Evolutionary conservation across 2,797 vertebrate genomes (phyloP), one percentile per base, ranked within the genome.

Genomic region (Rousettus madagascariensis): DNA sequence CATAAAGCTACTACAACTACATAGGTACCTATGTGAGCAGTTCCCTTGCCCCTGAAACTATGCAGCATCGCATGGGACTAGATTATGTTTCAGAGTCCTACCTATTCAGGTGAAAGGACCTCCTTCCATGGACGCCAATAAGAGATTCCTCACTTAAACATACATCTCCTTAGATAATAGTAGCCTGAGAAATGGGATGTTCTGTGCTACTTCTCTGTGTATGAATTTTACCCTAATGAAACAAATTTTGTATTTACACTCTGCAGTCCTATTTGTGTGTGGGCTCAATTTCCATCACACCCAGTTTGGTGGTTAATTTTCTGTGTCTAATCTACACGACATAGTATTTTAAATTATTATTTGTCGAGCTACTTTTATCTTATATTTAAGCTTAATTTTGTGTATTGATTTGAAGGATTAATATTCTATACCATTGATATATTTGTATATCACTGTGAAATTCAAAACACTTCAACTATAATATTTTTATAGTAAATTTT

Each of bases 21-120:
- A 1, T 1, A 51, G 43, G 1, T 1, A 33, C 15, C 0, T 20
- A 68, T 3, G 36, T 3, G 5, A 57, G 15, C 30, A 26, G 4
- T 72, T 38, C 12, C 20, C 38, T 49, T 93, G 4, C 20, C 8
- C 1, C 11, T 79, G 57, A 24, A 53, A 26, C 24, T 33, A 1
- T 24, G 15, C 6, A 28, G 0, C 2, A 24, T 41, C 13, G 6
- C 8, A 19, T 5, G 16, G 2, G 3, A 24, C 10, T 3, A 75
- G 0, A 4, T 20, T 20, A 0, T 1, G 7, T 72, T 86, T 59
- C 41, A 2, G 6, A 79, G 43, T 33, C 33, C 11, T 55, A 10
- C 30, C 10, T 69, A 22, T 30, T 11, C 6, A 9, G 16, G 6
- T 36, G 4, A 51, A 5, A 41, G 1, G 5, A 16, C 4, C 9